Base-by-base conservation (phyloP, 2,113 vertebrate genomes). In the Corapipo altera region DNA sequence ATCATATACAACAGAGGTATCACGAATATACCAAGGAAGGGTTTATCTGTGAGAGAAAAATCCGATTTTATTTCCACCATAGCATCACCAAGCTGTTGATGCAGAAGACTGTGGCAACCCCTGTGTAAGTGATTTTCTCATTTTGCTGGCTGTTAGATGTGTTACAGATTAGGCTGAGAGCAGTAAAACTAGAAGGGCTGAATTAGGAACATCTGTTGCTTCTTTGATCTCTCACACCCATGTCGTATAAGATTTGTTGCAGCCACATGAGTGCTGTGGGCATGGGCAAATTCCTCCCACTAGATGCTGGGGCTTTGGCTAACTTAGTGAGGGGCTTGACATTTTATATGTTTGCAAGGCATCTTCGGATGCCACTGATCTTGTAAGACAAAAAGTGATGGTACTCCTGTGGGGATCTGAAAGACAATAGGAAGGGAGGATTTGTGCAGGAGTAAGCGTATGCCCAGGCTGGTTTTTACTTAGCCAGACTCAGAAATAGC, bases 221-320 rank as follows among this genome's bases (percentile, higher is more conserved):
- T 12, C 0, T 62, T 14, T 67, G 52, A 24, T 44, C 39, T 75
- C 62, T 52, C 6, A 8, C 0, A 0, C 3, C 19, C 32, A 11
- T 7, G 2, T 27, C n/a, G 13, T 2, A 0, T 43, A n/a, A 58
- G 23, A 71, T 17, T 52, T 51, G 16, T 35, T 51, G 52, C 24
- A 58, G 59, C 30, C 24, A 23, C 3, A 0, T 2, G 30, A 52
- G 46, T 1, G 3, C 62, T 6, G 32, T 20, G 52, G n/a, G 19
- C 39, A 41, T 2, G 3, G n/a, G 23, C 26, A 21, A 5, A 0
- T 26, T 49, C 2, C 0, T 39, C 43, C 55, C 26, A 8, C 51
- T 44, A n/a, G 39, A 18, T 6, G 1, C 22, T 16, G 14, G 27
- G 16, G 23, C 5, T 81, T 49, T 24, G 54, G 27, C 14, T 48